Base-by-base conservation (phyloP, 2,797 vertebrate genomes). In the Chaetophractus vellerosus region DNA sequence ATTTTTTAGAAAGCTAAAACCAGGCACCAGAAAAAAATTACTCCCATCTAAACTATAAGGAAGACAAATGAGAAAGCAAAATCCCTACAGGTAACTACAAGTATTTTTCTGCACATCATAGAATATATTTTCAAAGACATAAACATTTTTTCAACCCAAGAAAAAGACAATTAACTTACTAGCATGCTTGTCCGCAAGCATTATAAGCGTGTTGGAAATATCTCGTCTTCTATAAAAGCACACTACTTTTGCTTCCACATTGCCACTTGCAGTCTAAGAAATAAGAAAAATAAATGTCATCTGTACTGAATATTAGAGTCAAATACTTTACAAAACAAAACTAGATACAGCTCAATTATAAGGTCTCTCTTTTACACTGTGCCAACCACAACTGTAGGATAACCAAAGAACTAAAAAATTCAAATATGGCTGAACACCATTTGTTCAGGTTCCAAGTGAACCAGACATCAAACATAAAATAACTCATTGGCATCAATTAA, bases 201-300 rank as follows among this genome's bases (percentile, higher is more conserved):
- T 99, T 98, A 99, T 99, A 97, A 99, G 99, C 93, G 99, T 99
- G 99, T 99, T 99, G 92, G 99, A 99, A 98, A 99, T 99, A 98
- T 99, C 99, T 98, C 99, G 99, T 97, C 99, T 98, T 97, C 99
- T 99, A 98, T 99, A 99, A 98, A 99, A 99, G 98, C 99, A 99
- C 92, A 99, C 99, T 97, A 99, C 99, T 98, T 99, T 99, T 96
- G 99, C 99, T 98, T 99, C 99, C 98, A 99, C 99, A 1, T 99
- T 99, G 97, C 99, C 99, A 97, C 99, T 99, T 92, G 99, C 99
- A 59, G 99, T 99, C 99, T 99, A 96, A 81, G 98, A 98, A 98
- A 99, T 45, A 97, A 96, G 68, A 97, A 93, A 93, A 97, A 95
- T 94, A 94, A 95, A 95, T 96, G 92, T 98, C 95, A 98, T 64